Evolutionary conservation across 2,113 vertebrate genomes (phyloP).

Genomic region (Marcusenius ussheri): DNA sequence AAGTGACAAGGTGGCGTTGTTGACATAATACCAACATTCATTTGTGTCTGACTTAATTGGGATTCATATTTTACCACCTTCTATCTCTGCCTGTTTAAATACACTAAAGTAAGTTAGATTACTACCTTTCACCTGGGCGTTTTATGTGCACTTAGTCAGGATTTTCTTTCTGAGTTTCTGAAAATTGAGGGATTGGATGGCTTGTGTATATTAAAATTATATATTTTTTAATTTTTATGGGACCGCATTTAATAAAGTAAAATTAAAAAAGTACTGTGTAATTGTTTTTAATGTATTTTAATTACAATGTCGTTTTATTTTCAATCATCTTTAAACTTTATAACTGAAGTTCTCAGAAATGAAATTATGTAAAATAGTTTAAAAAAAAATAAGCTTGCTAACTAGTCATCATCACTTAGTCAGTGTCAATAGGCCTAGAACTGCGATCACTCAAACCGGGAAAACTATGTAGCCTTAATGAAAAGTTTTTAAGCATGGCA

Average conservation of each 20-base stretch:
- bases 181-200: background rate
- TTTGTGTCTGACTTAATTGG: background rate
- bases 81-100: background rate
- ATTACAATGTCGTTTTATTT: background rate
- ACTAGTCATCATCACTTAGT: background rate
- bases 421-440: background rate
- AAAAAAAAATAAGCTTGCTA: background rate
- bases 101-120: background rate
- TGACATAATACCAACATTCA: background rate
- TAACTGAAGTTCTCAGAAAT: background rate
- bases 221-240: background rate
- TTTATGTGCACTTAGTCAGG: background rate
- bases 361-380: background rate
- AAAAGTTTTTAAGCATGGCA: background rate
- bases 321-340: background rate
- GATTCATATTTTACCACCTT: background rate
- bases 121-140: background rate
- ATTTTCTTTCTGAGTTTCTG: background rate
- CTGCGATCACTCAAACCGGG: background rate
- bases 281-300: background rate
- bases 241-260: background rate
- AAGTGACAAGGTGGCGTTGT: background rate
- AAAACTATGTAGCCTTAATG: background rate
- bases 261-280: background rate
- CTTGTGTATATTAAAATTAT: background rate